Percentiles rank a stretch among this genome's conserved stretches.
Evolutionary conservation across 1,140 invertebrate genomes (phyloP).

Genomic region (Cydia amplana): DNA sequence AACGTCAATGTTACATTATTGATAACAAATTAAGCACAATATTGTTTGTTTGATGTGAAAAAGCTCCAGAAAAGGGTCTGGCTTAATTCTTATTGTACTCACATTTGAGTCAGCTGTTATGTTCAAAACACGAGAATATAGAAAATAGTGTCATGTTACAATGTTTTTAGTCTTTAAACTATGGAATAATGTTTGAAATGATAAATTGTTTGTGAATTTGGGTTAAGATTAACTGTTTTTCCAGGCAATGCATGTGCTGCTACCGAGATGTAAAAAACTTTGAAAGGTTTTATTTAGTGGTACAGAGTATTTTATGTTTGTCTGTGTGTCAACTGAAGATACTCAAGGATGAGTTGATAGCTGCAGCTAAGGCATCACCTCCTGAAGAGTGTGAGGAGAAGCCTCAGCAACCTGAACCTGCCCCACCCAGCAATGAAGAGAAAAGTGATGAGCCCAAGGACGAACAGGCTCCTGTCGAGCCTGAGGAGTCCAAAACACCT

Average conservation of each 20-base stretch:
- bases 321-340: constrained; percentile 87
- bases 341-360: constrained; percentile 82
- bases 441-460: constrained; percentile 44
- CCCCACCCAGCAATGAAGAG: constrained; percentile 47
- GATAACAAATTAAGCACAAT: not conserved
- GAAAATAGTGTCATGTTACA: not conserved
- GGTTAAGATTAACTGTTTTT: constrained; percentile 53
- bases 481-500: constrained; percentile 42
- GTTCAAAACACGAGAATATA: not conserved
- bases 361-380: constrained; percentile 51
- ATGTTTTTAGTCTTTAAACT: constrained; percentile 33
- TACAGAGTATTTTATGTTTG: constrained; percentile 89
- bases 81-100: constrained; percentile 1
- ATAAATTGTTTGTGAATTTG: not conserved
- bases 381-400: constrained; percentile 41
- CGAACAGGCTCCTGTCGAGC: constrained; percentile 38
- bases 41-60: not conserved
- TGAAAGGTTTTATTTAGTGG: constrained; percentile 91
- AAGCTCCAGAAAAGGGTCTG: not conserved
- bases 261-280: constrained; percentile 94
- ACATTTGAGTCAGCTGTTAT: constrained; percentile 31
- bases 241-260: constrained; percentile 94
- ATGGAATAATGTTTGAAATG: constrained; percentile 33
- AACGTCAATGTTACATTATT: not conserved
- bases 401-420: constrained; percentile 40